Percentiles rank a stretch among this genome's conserved stretches.
Evolutionary conservation across 2,888 invertebrate genomes (phyloP).

Genomic region (Eristalinus sepulchralis): DNA sequence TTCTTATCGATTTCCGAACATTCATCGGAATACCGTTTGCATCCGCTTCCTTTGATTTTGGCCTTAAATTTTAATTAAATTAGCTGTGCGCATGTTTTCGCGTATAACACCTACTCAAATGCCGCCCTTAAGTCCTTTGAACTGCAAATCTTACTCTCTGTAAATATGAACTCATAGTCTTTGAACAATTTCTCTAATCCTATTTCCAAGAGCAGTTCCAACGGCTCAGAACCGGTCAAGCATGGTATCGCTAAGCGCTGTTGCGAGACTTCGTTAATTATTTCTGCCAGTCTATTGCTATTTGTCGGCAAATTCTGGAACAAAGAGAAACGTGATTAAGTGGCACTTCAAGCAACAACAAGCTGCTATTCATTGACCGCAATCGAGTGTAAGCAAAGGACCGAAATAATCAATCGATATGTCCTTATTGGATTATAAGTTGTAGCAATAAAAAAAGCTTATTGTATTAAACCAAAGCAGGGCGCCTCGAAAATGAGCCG

Average conservation of each 20-base stretch:
- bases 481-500: slow-evolving; percentile 19
- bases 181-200: slow-evolving; percentile 80
- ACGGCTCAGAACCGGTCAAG: slow-evolving; percentile 78
- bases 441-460: slow-evolving; percentile 3
- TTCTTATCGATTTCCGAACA: slow-evolving; percentile 78
- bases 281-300: slow-evolving; percentile 79
- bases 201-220: slow-evolving; percentile 80
- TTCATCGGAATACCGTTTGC: slow-evolving; percentile 66
- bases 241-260: slow-evolving; percentile 80
- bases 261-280: slow-evolving; percentile 79
- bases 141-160: slow-evolving; percentile 79
- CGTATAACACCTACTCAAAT: slow-evolving; percentile 46
- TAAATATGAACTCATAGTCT: slow-evolving; percentile 80
- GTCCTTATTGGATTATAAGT: slow-evolving; percentile 60
- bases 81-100: background rate
- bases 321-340: slow-evolving; percentile 13
- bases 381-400: slow-evolving; percentile 6
- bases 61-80: slow-evolving; percentile 13
- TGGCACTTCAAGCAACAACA: background rate
- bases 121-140: slow-evolving; percentile 74
- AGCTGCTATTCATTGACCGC: slow-evolving; percentile 14
- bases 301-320: slow-evolving; percentile 79
- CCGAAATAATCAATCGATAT: slow-evolving; percentile 37
- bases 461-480: slow-evolving; percentile 11
- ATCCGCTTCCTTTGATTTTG: slow-evolving; percentile 14